phyloP scores from a whole-genome alignment of 2,113 vertebrate genomes.

The Argyrosomus japonicus region DNA sequence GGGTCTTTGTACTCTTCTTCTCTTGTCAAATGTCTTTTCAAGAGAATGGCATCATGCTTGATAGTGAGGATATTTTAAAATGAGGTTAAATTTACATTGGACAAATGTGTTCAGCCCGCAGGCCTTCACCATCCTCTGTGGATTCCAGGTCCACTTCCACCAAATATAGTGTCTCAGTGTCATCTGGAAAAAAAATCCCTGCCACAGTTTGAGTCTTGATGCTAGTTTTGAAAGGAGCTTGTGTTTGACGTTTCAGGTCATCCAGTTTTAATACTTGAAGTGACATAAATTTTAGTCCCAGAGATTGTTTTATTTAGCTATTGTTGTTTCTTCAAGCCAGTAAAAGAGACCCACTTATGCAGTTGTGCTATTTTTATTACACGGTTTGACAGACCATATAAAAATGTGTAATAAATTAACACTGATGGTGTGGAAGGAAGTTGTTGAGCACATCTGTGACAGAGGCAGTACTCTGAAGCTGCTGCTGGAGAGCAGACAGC shows the following conservation, averaged over 20 bases:
- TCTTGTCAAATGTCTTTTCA: slow-evolving; percentile 5
- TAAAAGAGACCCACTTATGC: background rate
- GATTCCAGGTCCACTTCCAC: slow-evolving; percentile 18
- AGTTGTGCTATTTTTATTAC: slow-evolving; percentile 17
- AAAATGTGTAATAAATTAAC: slow-evolving; percentile 16
- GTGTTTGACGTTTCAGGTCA: slow-evolving; percentile 3
- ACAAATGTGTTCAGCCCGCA: slow-evolving; percentile 18
- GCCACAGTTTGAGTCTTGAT: background rate
- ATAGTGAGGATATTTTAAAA: slow-evolving; percentile 42
- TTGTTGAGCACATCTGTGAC: slow-evolving; percentile 50
- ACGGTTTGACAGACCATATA: slow-evolving; percentile 10
- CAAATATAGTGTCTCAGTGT: background rate
- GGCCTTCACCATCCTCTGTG: slow-evolving; percentile 11
- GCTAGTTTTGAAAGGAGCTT: background rate
- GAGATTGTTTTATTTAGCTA: slow-evolving; percentile 9
- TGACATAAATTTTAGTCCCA: background rate
- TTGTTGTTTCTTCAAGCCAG: background rate
- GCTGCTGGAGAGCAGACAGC: slow-evolving; percentile 7
- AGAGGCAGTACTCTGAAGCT: slow-evolving; percentile 2
- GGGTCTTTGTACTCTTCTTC: background rate
- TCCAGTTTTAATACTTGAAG: background rate
- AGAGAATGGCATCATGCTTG: slow-evolving; percentile 23
- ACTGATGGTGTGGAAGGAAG: slow-evolving; percentile 48
- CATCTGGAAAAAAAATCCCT: slow-evolving; percentile 7
- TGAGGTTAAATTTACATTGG: slow-evolving; percentile 20